Conservation (phyloP, 2,888 invertebrate genomes). For the Digitonthophagus gazella region DNA sequence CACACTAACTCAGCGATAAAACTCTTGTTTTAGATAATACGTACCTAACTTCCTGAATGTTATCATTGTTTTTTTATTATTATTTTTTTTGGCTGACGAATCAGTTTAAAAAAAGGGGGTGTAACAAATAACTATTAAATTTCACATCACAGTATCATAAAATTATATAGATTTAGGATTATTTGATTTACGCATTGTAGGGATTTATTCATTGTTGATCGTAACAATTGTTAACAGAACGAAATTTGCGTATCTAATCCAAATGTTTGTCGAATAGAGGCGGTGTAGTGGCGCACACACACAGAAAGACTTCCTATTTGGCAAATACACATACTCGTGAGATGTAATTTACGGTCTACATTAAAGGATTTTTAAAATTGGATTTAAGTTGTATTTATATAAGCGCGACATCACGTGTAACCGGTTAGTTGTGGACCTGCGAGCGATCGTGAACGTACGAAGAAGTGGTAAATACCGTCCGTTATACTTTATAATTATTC, state of each 20-base stretch:
- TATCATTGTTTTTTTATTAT: too few species aligned
- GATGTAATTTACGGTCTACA: background rate
- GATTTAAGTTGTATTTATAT: background rate
- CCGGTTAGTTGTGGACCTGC: background rate
- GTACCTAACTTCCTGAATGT: background rate
- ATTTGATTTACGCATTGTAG: too few species aligned
- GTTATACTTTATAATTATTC: background rate
- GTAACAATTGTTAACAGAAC: background rate
- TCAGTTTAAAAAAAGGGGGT: too few species aligned
- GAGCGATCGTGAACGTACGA: background rate
- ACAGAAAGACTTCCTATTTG: background rate
- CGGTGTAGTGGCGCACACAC: too few species aligned
- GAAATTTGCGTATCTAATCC: background rate
- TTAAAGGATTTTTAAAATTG: background rate
- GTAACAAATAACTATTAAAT: too few species aligned
- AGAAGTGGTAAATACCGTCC: background rate
- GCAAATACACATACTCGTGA: background rate
- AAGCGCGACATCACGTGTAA: background rate
- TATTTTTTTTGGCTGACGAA: too few species aligned
- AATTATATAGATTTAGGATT: too few species aligned
- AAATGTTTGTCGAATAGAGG: background rate
- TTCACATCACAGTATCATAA: too few species aligned
- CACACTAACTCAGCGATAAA: background rate
- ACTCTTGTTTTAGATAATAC: background rate
- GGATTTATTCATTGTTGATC: background rate